Base-by-base conservation (phyloP, 2,797 vertebrate species). In the Oreortyx pictus region DNA sequence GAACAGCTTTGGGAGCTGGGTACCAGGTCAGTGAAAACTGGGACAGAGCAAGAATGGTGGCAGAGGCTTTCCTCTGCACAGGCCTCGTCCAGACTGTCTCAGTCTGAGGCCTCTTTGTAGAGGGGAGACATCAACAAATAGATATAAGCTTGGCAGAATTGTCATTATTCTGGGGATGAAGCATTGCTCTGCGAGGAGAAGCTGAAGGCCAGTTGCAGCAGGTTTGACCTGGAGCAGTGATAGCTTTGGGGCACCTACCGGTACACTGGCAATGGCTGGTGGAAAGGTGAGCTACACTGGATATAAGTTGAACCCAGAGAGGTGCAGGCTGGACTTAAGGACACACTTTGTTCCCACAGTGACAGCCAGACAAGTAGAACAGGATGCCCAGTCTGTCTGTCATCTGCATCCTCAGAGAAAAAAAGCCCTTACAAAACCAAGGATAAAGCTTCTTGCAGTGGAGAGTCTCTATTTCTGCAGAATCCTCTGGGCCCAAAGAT, bases 261-360 rank as follows among this genome's bases (percentile, higher is more conserved):
- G 33, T 29, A 54, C 22, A 11, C 54, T 72, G 25, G 4, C 49
- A 66, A 41, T 16, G 27, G 6, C 23, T 82, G 35, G 24, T 61
- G 10, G 7, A 74, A 52, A 77, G 9, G 1, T 2, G 4, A 71
- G 20, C 2, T 3, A 61, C 20, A 72, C 19, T 1, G 1, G 15
- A 31, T 29, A 52, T 16, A 43, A 91, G 2, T 3, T 86, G 62
- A 68, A 83, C 4, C 7, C 75, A 27, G 8, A 61, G 17, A 72
- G 2, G 10, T 57, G 91, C 46, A 49, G 18, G 14, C 17, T 91
- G 25, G 31, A 81, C 56, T 68, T 47, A 39, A 44, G 73, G 49
- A 33, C 12, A 49, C 0, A 4, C 4, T 72, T 74, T 23, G 70
- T 71, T 41, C 31, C 19, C 19, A n/a, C 24, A n/a, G 23, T 29